Evolutionary conservation across 2,888 invertebrate species (phyloP), one percentile per base, ranked within the genome.

Genomic region (Dioctria rufipes): DNA sequence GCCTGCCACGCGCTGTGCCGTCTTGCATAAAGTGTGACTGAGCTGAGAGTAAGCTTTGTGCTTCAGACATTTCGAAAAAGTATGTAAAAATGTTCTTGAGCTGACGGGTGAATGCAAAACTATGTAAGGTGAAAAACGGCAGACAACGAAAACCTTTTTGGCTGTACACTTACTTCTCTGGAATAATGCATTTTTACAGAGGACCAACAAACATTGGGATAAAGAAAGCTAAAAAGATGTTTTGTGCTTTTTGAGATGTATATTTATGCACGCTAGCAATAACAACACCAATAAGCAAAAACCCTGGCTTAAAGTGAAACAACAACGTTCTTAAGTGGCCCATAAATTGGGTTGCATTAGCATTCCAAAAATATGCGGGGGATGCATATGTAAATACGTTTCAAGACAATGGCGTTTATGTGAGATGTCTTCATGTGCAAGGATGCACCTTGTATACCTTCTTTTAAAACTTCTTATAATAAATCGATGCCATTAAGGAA

Each of bases 271-370:
- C 51, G 63, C 49, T 40, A 46, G 65, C 58, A 51, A 46, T 49
- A 11, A 61, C 6, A 54, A 54, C 25, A 25, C 25, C n/a, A 54
- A 54, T 4, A 54, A 40, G 58, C 78, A 63, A 54, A 65, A 58
- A 60, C 80, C 13, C 73, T 37, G 77, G 54, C 80, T 73, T 13
- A 78, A 73, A 54, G 54, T 66, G 73, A 77, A 78, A 82, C 83
- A 83, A 83, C 82, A 81, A 82, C 83, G 83, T 80, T 81, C 82
- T 83, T 83, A 84, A 84, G 84, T 84, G 84, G 83, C 82, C 81
- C 84, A 84, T 84, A 84, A 84, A 84, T 84, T 84, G 84, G 82
- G 84, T 83, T 83, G 84, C 84, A 84, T 84, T 84, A 84, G 83
- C 84, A 84, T 84, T 83, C 80, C 71, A 83, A 84, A 83, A 83